phyloP scores from a whole-genome alignment of 2,797 vertebrate genomes.

The Psittacula echo region DNA sequence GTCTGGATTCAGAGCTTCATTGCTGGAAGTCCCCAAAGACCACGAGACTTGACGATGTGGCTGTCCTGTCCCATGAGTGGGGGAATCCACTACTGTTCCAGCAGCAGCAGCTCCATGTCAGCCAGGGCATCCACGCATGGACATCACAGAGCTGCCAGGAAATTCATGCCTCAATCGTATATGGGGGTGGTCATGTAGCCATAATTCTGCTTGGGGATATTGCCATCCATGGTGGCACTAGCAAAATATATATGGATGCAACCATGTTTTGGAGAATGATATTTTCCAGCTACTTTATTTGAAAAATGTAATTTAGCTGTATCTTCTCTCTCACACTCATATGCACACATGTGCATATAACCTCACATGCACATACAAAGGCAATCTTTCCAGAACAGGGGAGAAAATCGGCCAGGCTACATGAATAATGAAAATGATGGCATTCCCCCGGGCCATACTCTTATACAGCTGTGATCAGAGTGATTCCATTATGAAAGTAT shows the following conservation, averaged over 20 bases:
- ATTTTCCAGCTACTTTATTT: not conserved
- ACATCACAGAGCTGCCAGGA: not conserved
- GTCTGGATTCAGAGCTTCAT: not conserved
- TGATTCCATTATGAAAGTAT: not conserved
- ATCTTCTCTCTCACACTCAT: not conserved
- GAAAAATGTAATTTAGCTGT: not conserved
- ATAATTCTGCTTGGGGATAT: not conserved
- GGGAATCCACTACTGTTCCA: not conserved
- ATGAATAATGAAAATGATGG: conserved; percentile 47
- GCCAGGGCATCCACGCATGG: not conserved
- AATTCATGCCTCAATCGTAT: not conserved
- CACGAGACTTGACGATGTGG: fast-evolving
- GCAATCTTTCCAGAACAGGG: not conserved
- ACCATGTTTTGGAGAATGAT: not conserved
- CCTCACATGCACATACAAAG: not conserved
- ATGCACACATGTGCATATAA: fast-evolving
- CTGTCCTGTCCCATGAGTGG: not conserved
- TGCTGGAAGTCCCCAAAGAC: not conserved
- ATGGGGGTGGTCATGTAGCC: not conserved
- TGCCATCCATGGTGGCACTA: not conserved
- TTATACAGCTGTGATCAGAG: not conserved
- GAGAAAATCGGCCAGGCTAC: conserved; percentile 33
- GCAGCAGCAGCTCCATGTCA: not conserved
- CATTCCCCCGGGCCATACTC: not conserved
- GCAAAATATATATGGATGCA: not conserved